Evolutionary conservation across 2,888 invertebrate species (phyloP).

Genomic region (Phalera bucephala): DNA sequence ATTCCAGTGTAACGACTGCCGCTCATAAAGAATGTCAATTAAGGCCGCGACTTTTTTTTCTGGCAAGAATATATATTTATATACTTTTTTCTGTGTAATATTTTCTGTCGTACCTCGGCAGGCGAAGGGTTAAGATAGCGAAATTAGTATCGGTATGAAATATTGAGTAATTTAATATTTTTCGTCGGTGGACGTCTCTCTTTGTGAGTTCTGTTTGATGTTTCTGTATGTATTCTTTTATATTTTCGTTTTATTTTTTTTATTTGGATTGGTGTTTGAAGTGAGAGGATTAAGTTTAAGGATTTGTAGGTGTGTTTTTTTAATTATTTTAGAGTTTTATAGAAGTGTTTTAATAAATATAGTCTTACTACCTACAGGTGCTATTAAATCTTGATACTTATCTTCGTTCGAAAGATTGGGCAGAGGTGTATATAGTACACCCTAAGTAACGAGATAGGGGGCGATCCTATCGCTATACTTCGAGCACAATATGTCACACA

Average conservation of each 20-base stretch:
- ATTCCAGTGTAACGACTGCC: constrained; percentile 81
- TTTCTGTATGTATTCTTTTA: constrained; percentile 39
- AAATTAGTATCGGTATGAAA: constrained; percentile 83
- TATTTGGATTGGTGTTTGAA: constrained; percentile 42
- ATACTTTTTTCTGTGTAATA: constrained; percentile 68
- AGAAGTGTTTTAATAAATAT: no score
- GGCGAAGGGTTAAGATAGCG: constrained; percentile 80
- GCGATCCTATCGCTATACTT: no score
- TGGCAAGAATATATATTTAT: constrained; percentile 43
- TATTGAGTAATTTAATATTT: constrained; percentile 82
- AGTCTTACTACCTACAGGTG: no score
- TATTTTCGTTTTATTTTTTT: constrained; percentile 44
- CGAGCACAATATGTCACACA: no score
- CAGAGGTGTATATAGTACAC: no score
- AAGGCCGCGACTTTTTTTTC: constrained; percentile 67
- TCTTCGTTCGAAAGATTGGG: no score
- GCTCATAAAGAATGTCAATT: constrained; percentile 84
- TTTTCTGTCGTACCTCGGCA: constrained; percentile 75
- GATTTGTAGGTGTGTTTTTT: no score
- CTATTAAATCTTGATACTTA: no score
- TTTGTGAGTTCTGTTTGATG: constrained; percentile 36
- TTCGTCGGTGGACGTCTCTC: constrained; percentile 41
- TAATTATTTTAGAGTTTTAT: no score
- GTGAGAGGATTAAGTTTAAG: no score
- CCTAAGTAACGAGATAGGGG: no score